phyloP scores from a whole-genome alignment of 92 coral and sea anemone genomes.

The Paragorgia papillata region DNA sequence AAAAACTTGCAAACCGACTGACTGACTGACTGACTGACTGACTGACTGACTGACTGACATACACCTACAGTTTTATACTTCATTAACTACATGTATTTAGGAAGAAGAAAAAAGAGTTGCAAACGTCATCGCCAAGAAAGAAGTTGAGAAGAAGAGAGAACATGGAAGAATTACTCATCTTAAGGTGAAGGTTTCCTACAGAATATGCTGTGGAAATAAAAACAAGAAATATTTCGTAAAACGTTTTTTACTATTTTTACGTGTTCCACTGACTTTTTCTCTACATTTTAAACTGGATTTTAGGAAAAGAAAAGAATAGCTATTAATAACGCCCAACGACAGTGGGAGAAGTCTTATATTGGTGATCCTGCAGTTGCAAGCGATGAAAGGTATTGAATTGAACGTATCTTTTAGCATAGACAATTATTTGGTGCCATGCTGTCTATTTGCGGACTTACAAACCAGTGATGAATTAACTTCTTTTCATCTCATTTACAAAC shows the following conservation, averaged over 20 bases:
- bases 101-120: constrained; percentile 96
- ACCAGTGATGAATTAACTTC: too few species aligned
- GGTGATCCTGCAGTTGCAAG: constrained; percentile 35
- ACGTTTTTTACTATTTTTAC: too few species aligned
- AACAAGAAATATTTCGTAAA: too few species aligned
- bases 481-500: too few species aligned
- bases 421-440: neutral
- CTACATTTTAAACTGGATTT: neutral
- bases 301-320: constrained; percentile 97
- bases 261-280: too few species aligned
- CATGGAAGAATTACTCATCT: constrained; percentile 76
- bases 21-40: too few species aligned
- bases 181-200: constrained; percentile 58
- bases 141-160: constrained; percentile 94
- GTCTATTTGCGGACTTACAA: too few species aligned
- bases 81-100: constrained; percentile 46
- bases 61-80: too few species aligned
- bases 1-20: too few species aligned
- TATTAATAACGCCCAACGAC: constrained; percentile 91
- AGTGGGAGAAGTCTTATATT: constrained; percentile 77
- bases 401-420: neutral
- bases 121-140: constrained; percentile 83
- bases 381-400: constrained; percentile 11
- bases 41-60: too few species aligned
- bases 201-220: neutral